phyloP scores from a whole-genome alignment of 2,797 vertebrate species.

The Huso huso region DNA sequence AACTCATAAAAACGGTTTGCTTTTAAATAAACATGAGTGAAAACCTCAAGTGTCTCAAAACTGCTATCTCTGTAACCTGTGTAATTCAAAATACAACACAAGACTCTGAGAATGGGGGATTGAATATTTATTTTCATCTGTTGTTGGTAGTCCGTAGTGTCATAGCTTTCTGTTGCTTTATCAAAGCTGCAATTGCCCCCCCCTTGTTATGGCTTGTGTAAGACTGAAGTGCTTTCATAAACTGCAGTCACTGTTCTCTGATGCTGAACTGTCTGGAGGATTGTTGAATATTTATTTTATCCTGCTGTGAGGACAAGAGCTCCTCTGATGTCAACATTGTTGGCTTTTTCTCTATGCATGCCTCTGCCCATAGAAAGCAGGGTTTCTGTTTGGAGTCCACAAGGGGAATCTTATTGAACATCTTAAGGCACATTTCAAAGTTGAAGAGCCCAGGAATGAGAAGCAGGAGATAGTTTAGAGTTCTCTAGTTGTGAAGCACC shows the following conservation, averaged over 20 bases:
- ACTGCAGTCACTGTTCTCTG: constrained; percentile 27
- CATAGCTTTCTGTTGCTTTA: constrained; percentile 20
- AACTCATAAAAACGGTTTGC: no score
- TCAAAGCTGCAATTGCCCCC: constrained; percentile 22
- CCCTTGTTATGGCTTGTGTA: constrained; percentile 29
- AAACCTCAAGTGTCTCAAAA: no score
- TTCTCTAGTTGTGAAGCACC: no score
- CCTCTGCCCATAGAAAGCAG: neutral
- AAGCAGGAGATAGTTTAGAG: no score
- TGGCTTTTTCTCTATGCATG: constrained; percentile 18
- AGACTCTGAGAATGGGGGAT: constrained; percentile 15
- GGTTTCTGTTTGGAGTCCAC: neutral
- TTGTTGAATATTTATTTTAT: constrained; percentile 43
- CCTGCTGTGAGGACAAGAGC: constrained; percentile 29
- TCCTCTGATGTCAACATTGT: constrained; percentile 35
- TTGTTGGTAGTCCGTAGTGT: constrained; percentile 23
- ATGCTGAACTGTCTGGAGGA: constrained; percentile 24
- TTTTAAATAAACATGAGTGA: no score
- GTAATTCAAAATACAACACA: neutral
- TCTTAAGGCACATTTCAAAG: neutral
- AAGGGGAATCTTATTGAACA: neutral
- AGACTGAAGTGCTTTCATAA: constrained; percentile 40
- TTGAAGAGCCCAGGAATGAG: neutral
- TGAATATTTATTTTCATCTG: constrained; percentile 10
- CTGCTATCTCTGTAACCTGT: neutral